Base-by-base conservation (phyloP, 2,113 vertebrate species). In the Laticauda laticaudata region DNA sequence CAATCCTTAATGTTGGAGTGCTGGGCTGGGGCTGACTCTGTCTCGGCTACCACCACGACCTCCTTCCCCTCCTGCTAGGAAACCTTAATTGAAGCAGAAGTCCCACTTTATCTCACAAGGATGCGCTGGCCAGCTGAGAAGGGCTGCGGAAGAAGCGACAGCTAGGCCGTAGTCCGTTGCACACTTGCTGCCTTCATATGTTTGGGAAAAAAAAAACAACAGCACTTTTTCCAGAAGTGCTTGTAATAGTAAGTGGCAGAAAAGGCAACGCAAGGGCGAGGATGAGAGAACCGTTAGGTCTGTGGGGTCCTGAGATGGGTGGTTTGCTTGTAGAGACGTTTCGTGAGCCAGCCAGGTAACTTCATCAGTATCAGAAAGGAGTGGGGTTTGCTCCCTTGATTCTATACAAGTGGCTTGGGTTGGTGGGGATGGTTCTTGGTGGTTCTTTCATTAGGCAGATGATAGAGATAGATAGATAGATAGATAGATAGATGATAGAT, bases 1-100 rank as follows among this genome's bases (percentile, higher is more conserved):
- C 96, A 97, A 96, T 97, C 94, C 57, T 97, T 97, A 96, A 97
- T 94, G 95, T 6, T 93, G 95, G 56, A 34, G 87, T 81, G 5
- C 94, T 94, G 95, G 96, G 96, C 95, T 88, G 87, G 93, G 93
- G 96, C 97, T 97, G 97, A 98, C 95, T 93, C 93, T 15, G 9
- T 57, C 94, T 95, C 92, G 94, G 93, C 94, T 95, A 95, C 88
- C 95, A 96, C 94, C 96, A 92, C 94, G 93, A 95, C 87, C 96
- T 96, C 95, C 96, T 93, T 94, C 95, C 96, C 93, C 92, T 92
- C 94, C 95, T 96, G 95, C 95, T 92, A 61, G 91, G 95, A 94
- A 94, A 93, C 6, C 89, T 95, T 93, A 92, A 86, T 90, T 87
- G 0, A 8, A 90, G 91, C 43, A 55, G 94, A 92, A 95, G 95